phyloP scores from a whole-genome alignment of 2,888 invertebrate genomes.

The Cyclophora albipunctata region DNA sequence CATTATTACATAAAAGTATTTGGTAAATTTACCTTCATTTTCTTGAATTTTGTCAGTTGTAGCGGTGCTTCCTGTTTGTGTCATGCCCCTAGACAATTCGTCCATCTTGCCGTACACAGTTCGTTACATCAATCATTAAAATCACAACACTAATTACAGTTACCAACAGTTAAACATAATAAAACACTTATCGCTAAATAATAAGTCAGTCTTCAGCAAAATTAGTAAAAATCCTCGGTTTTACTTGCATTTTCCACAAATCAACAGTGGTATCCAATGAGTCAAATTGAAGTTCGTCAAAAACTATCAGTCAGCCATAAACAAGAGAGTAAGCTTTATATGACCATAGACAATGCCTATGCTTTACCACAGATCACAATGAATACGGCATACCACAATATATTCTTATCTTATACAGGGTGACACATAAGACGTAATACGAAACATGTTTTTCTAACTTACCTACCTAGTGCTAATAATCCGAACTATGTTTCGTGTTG shows the following conservation, averaged over 20 bases:
- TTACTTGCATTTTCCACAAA: conserved; percentile 55
- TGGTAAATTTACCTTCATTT: conserved; percentile 54
- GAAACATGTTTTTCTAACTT: no score
- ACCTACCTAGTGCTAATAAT: no score
- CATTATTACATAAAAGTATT: no score
- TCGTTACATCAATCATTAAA: conserved; percentile 71
- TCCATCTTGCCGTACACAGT: conserved; percentile 73
- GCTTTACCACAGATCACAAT: no score
- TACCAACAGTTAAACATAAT: conserved; percentile 37
- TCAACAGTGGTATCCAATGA: conserved; percentile 38
- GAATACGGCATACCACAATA: no score
- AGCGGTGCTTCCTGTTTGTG: conserved; percentile 73
- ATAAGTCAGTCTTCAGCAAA: conserved; percentile 52
- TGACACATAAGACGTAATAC: no score
- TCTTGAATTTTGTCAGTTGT: conserved; percentile 70
- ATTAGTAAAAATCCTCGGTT: conserved; percentile 52
- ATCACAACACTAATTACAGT: conserved; percentile 53
- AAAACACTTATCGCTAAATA: conserved; percentile 41
- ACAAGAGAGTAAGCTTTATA: conserved; percentile 6
- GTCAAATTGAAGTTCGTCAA: conserved; percentile 40
- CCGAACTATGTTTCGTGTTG: no score
- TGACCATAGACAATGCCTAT: conserved; percentile 9
- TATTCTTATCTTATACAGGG: no score
- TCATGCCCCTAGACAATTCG: conserved; percentile 75
- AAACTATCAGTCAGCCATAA: conserved; percentile 17